Conservation (phyloP, 2,888 invertebrate genomes). For the Tetheella fluctuosa region DNA sequence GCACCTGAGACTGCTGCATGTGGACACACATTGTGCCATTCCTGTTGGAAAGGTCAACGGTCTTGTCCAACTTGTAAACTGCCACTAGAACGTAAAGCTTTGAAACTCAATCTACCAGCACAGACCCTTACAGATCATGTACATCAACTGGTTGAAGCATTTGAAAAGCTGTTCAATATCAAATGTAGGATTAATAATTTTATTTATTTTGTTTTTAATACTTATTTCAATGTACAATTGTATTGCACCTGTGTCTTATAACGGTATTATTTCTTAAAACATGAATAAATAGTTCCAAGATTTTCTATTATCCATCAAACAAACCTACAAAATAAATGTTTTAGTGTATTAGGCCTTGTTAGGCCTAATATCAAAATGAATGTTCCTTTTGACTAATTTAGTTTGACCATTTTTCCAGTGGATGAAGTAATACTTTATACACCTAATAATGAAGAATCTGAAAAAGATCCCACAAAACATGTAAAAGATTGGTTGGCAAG, state of each 20-base stretch:
- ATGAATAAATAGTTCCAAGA: no score
- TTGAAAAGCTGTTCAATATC: constrained; percentile 62
- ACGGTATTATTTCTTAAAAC: no score
- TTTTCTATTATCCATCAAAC: no score
- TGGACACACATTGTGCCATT: constrained; percentile 69
- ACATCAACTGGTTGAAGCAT: constrained; percentile 49
- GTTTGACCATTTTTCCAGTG: constrained; percentile 52
- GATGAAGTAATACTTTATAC: constrained; percentile 55
- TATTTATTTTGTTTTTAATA: not conserved
- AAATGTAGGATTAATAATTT: constrained; percentile 58
- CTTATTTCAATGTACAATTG: no score
- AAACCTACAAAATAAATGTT: no score
- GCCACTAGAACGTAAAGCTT: constrained; percentile 47
- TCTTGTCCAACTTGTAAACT: constrained; percentile 59
- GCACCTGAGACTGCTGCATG: constrained; percentile 66
- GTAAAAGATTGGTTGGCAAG: constrained; percentile 71
- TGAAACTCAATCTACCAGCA: constrained; percentile 57
- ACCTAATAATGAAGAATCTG: constrained; percentile 39
- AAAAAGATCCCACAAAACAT: constrained; percentile 60
- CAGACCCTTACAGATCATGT: constrained; percentile 58
- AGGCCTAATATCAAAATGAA: not conserved
- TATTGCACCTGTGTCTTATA: no score
- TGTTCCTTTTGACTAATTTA: no score
- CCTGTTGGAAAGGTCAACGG: constrained; percentile 62
- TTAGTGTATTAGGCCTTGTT: no score